Percentiles rank a stretch among this genome's conserved stretches.
Evolutionary conservation across 2,888 invertebrate species (phyloP).

Genomic region (Protonemura montana): DNA sequence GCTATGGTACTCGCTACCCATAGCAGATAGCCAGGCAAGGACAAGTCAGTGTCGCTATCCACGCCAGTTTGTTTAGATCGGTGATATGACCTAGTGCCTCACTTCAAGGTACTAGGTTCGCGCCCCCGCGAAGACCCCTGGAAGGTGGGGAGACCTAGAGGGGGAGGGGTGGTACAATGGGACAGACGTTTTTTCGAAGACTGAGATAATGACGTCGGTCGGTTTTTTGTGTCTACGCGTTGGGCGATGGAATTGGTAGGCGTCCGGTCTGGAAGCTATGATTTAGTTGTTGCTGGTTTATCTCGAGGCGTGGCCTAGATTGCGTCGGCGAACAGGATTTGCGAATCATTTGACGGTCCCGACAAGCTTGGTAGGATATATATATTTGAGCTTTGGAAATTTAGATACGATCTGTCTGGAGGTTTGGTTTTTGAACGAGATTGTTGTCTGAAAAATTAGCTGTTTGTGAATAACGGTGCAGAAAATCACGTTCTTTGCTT

Average conservation of each 20-base stretch:
- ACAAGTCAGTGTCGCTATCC: too few relatives aligned
- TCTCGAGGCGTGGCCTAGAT: not conserved
- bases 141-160: not conserved
- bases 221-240: not conserved
- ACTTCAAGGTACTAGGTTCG: not conserved
- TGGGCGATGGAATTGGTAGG: not conserved
- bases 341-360: not conserved
- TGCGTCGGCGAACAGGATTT: not conserved
- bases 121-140: not conserved
- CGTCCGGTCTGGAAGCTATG: not conserved
- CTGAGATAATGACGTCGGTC: not conserved
- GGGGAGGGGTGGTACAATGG: not conserved
- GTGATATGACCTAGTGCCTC: not conserved
- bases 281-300: not conserved
- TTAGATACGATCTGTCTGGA: too few relatives aligned
- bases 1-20: too few relatives aligned
- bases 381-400: too few relatives aligned
- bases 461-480: too few relatives aligned
- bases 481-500: too few relatives aligned
- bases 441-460: too few relatives aligned
- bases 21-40: too few relatives aligned
- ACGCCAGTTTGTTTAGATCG: too few relatives aligned
- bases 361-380: too few relatives aligned
- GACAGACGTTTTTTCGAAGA: not conserved
- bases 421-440: too few relatives aligned